Base-by-base conservation (phyloP, 2,113 vertebrate species). In the Atrichornis clamosus region DNA sequence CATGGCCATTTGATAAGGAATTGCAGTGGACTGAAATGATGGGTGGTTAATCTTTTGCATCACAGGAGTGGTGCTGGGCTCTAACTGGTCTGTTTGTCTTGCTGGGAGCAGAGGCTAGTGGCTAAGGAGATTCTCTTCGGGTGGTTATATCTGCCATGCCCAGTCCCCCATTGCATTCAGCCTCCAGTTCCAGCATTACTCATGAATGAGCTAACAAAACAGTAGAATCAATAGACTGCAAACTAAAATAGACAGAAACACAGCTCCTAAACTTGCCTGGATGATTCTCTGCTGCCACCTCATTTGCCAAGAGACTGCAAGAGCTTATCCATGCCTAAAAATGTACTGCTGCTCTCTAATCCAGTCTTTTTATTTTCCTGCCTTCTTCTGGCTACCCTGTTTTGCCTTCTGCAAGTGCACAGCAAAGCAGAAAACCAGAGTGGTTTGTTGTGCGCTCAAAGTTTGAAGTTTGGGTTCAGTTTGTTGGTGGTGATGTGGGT, bases 231-330 rank as follows among this genome's bases (percentile, higher is more conserved):
- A 58, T 75, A 81, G 62, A 35, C 39, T 60, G 62, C 15, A 85
- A 76, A 78, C 82, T 41, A 84, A 92, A 96, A 86, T 70, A 86
- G 95, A 64, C 47, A 82, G 83, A 63, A 89, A 65, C 21, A 27
- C 17, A 27, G 55, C 63, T 80, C 47, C 44, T 76, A 62, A 92
- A 67, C 47, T 81, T 89, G 60, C 56, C 49, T 72, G 50, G 37
- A 18, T 92, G 84, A 44, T 79, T 94, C 49, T 86, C 4, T 49
- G 44, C 76, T 72, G 70, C n/a, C 30, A 49, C 15, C 19, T 91
- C 28, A 19, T 91, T 92, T 92, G 41, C 52, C 37, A 75, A 49
- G 47, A 75, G 84, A 35, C 84, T 44, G 35, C 23, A 42, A 56
- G 52, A 89, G n/a, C 44, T 68, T 37, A 89, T 91, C 49, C 22